phyloP scores from a whole-genome alignment of 2,888 invertebrate species.

The Agrotis segetum region DNA sequence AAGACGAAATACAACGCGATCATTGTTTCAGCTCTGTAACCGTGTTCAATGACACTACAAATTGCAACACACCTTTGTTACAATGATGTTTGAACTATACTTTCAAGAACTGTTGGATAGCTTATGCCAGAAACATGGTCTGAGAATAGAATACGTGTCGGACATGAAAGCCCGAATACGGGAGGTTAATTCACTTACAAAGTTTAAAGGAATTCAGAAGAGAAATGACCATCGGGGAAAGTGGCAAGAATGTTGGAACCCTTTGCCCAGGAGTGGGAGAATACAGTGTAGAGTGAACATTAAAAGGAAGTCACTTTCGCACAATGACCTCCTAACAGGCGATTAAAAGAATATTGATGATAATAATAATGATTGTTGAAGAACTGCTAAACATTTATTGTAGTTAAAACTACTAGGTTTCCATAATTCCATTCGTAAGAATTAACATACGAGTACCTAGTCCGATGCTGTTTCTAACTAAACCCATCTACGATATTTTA shows the following conservation, averaged over 20 bases:
- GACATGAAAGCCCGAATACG: constrained; percentile 6
- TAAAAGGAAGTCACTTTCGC: constrained; percentile 3
- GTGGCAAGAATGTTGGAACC: too few relatives aligned
- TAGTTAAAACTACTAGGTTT: background rate
- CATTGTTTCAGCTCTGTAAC: constrained; percentile 51
- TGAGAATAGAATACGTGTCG: constrained; percentile 3
- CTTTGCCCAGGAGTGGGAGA: too few relatives aligned
- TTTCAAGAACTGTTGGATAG: constrained; percentile 20
- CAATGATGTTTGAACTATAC: constrained; percentile 32
- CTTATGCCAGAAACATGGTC: background rate
- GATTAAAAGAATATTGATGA: background rate
- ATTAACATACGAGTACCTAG: background rate
- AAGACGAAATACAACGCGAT: constrained; percentile 51
- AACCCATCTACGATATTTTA: background rate
- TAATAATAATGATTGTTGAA: background rate
- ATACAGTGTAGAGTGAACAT: too few relatives aligned
- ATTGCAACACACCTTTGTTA: constrained; percentile 40
- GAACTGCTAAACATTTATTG: background rate
- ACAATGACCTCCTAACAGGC: background rate
- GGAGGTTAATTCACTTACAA: constrained; percentile 35
- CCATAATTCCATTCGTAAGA: background rate
- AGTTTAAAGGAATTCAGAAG: constrained; percentile 18
- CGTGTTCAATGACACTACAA: constrained; percentile 32
- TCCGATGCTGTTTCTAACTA: background rate
- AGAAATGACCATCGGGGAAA: too few relatives aligned